Evolutionary conservation across 2,797 vertebrate genomes (phyloP), one percentile per base, ranked within the genome.

Genomic region (Sardinella longiceps): DNA sequence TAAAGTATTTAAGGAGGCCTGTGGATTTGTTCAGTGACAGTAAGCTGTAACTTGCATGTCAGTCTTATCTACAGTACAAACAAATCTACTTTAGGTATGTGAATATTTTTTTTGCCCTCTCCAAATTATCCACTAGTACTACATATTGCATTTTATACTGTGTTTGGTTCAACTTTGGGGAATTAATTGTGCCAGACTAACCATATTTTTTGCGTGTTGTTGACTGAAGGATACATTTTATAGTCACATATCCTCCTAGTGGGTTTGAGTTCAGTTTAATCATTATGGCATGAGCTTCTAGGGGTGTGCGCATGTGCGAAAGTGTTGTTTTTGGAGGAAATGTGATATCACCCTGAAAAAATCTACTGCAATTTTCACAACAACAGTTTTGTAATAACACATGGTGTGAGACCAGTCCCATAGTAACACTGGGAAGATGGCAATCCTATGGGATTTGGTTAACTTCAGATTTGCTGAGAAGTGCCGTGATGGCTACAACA

Each of bases 391-490:
- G 70, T 77, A 77, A 77, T 77, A 77, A 43, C 70, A 77, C 70
- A 77, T 77, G 37, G 70, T 77, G 70, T 77, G 37, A 77, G 37
- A 43, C 33, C 37, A 39, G 7, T 77, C 70, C 70, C 70, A 77
- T 39, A 77, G 70, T 77, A 39, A 77, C 70, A 77, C 70, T 77
- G 70, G 70, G 70, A 77, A 77, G 37, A 77, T 77, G 28, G 37
- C 70, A 77, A 43, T 77, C 70, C 70, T 43, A 14, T 77, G 70
- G 70, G 70, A 77, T 39, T 43, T 23, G 37, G 70, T 77, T 43
- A 77, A 18, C 6, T 77, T 77, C 70, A 39, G 70, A 77, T 77
- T 43, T 39, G 33, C 70, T 77, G 70, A 77, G 70, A 77, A 43
- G 70, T 77, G 70, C 33, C 18, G 37, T 77, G 70, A 77, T 43